Conservation (phyloP, 2,888 invertebrate genomes). For the Drosophila prolongata region DNA sequence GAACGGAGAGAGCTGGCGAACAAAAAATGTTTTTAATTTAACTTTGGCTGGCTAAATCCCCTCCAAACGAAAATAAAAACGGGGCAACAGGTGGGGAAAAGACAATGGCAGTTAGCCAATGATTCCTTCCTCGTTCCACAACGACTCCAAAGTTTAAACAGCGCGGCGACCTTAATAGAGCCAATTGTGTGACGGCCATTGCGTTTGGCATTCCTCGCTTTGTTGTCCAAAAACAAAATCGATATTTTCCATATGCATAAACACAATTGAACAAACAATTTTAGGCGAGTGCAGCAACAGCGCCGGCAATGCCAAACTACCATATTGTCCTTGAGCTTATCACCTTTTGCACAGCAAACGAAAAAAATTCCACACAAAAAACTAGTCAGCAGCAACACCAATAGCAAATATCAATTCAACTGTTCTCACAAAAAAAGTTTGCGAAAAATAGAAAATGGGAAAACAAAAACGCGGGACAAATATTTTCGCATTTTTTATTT, state of each 20-base stretch:
- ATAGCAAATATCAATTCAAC: constrained; percentile 56
- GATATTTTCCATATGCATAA: constrained; percentile 67
- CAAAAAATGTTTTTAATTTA: constrained; percentile 73
- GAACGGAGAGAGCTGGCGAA: constrained; percentile 1
- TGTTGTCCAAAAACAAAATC: constrained; percentile 68
- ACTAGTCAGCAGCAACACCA: constrained; percentile 27
- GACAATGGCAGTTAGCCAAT: constrained; percentile 8
- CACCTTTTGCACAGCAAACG: constrained; percentile 67
- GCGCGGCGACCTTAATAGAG: constrained; percentile 26
- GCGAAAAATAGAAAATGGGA: constrained; percentile 18
- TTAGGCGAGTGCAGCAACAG: constrained; percentile 37
- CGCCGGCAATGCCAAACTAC: constrained; percentile 61
- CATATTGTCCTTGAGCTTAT: constrained; percentile 76
- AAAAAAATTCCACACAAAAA: constrained; percentile 41
- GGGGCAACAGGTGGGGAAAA: constrained; percentile 61
- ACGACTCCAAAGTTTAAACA: constrained; percentile 12
- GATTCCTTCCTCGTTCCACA: constrained; percentile 15
- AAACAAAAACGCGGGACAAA: constrained; percentile 26
- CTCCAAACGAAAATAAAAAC: constrained; percentile 42
- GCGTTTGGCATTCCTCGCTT: constrained; percentile 25
- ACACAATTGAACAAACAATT: constrained; percentile 70
- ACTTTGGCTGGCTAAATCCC: constrained; percentile 59
- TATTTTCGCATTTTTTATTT: constrained; percentile 43
- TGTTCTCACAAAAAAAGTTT: constrained; percentile 32
- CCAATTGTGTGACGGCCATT: constrained; percentile 23